Evolutionary conservation across 2,888 invertebrate species (phyloP).

Genomic region (Drosophila nr. perissopoda): DNA sequence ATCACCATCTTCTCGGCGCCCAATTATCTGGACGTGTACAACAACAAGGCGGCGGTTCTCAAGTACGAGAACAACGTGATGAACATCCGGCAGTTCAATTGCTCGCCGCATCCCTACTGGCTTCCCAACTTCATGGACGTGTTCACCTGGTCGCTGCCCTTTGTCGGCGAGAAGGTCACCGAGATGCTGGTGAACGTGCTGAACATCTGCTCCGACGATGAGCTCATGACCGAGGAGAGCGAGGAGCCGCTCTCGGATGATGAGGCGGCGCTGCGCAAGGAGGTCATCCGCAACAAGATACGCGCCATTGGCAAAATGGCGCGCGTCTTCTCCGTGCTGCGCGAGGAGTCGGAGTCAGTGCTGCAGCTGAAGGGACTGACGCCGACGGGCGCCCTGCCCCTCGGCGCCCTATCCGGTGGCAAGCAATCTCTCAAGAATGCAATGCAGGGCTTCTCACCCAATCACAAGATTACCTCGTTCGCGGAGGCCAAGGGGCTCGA

Average conservation of each 20-base stretch:
- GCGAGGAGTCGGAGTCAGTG: conserved; percentile 99
- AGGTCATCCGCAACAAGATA: conserved; percentile 99
- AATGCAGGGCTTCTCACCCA: conserved; percentile 97
- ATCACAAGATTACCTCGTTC: conserved; percentile 99
- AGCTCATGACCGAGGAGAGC: conserved; percentile 98
- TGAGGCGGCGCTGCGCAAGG: conserved; percentile 97
- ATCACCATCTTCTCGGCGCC: conserved; percentile 99
- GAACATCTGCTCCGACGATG: conserved; percentile 99
- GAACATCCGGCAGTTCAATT: conserved; percentile 99
- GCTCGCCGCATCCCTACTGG: conserved; percentile 99
- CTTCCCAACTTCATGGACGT: conserved; percentile 99
- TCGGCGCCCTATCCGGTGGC: conserved; percentile 98
- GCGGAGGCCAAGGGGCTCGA: conserved; percentile 99
- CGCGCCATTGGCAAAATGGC: conserved; percentile 99
- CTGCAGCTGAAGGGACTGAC: conserved; percentile 99
- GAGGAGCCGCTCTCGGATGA: conserved; percentile 87
- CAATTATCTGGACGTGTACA: conserved; percentile 99
- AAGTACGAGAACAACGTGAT: conserved; percentile 99
- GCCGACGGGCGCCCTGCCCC: conserved; percentile 97
- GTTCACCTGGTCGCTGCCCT: conserved; percentile 99
- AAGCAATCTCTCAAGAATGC: conserved; percentile 98
- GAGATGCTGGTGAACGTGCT: conserved; percentile 99
- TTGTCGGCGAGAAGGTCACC: conserved; percentile 99
- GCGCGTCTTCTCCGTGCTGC: conserved; percentile 98
- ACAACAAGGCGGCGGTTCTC: conserved; percentile 99